These are phyloP conservation scores for Platerodrilus igneus DNA, from an alignment of 2,888 invertebrate genomes.

Conservation along the genomic window DNA sequence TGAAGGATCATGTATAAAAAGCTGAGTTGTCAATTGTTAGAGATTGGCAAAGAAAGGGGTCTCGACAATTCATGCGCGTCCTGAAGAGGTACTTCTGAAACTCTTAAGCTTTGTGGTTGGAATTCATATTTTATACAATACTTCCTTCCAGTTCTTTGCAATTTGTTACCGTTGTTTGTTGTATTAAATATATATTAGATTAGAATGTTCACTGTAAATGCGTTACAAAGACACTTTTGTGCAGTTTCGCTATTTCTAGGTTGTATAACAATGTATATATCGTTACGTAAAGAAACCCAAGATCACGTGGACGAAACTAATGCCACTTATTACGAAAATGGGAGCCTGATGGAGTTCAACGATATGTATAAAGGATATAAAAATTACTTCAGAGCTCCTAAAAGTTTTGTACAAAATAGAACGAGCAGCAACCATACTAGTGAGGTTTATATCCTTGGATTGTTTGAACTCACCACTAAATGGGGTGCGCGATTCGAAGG, in stretches of 20 bases:
- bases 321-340: neutral
- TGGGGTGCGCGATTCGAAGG: slow-evolving; percentile 65
- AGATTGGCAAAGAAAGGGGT: slow-evolving; percentile 23
- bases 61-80: slow-evolving; percentile 36
- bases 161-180: slow-evolving; percentile 14
- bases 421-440: slow-evolving; percentile 54
- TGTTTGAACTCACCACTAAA: slow-evolving; percentile 71
- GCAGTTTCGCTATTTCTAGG: slow-evolving; percentile 35
- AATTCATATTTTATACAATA: slow-evolving; percentile 29
- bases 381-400: slow-evolving; percentile 14
- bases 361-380: slow-evolving; percentile 9
- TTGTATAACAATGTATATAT: slow-evolving; percentile 30
- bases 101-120: slow-evolving; percentile 28
- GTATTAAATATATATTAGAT: neutral
- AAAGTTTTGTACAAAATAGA: neutral
- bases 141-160: slow-evolving; percentile 22
- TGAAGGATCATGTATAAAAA: slow-evolving; percentile 26
- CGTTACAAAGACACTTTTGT: slow-evolving; percentile 35
- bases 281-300: slow-evolving; percentile 18
- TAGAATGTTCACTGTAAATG: slow-evolving; percentile 23
- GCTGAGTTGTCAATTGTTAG: slow-evolving; percentile 36
- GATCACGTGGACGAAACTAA: neutral
- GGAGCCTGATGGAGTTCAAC: no score
- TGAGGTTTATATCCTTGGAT: slow-evolving; percentile 56
- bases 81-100: slow-evolving; percentile 35